Evolutionary conservation across 2,888 invertebrate genomes (phyloP), one percentile per base, ranked within the genome.

Genomic region (Hypercompe scribonia): DNA sequence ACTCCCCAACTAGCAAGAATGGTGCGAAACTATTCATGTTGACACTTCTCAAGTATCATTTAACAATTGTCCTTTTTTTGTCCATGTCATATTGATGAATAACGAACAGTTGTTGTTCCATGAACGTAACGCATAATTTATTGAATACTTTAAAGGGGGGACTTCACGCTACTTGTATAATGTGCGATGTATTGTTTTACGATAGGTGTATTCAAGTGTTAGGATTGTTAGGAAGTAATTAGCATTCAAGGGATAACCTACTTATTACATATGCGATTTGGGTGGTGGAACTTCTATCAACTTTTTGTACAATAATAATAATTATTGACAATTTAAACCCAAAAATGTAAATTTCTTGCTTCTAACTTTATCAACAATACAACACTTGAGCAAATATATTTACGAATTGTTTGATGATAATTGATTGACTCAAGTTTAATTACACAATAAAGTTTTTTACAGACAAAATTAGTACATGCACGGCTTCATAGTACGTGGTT

Each of bases 21-120:
- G 90, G 90, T 88, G 91, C 92, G 90, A 92, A 94, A 91, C 93
- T 94, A 93, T 94, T 92, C 90, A 91, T 91, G 91, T 90, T 91
- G 89, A 93, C 91, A 91, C 87, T 90, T 86, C 88, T 87, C 87
- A 85, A 86, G 88, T 90, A 91, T 88, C 86, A 90, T 91, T 89
- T 90, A 88, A 92, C 93, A 89, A 94, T 93, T 90, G 91, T 91
- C 80, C 7, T 87, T 91, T 92, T 93, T 91, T 88, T 70, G 87
- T 86, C 87, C 88, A 90, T 89, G 88, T 90, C 86, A 89, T 92
- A 91, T 88, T 90, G 88, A 92, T 90, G 90, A 90, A 88, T 87
- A 86, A 80, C 77, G 74, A 78, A 83, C 80, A 81, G 81, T 39
- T 21, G 73, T 69, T 76, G 80, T 90, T 89, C 89, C 83, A 81